A percentile compares a stretch with the other conserved stretches of the same genome.
Evolutionary conservation across 2,797 vertebrate species (phyloP).

Genomic region (Hypotaenidia okinawae): DNA sequence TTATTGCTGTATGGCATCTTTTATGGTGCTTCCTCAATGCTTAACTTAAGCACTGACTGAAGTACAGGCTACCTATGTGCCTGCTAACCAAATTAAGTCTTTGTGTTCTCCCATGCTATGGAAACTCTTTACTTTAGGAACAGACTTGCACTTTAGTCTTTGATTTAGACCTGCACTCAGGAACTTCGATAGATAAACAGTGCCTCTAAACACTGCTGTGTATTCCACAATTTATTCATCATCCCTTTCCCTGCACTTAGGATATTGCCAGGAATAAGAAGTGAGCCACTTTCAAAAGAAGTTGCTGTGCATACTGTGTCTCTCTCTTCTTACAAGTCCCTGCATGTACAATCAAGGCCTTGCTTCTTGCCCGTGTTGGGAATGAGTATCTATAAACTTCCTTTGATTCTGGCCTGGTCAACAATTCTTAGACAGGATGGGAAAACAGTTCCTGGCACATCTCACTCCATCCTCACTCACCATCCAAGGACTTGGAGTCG

Average conservation of each 20-base stretch:
- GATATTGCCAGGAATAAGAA: neutral
- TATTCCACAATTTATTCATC: neutral
- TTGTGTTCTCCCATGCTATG: fast-evolving
- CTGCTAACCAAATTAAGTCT: neutral
- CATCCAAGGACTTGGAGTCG: fast-evolving
- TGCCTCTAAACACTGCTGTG: neutral
- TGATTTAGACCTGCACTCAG: neutral
- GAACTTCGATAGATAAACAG: neutral
- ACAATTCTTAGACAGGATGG: neutral
- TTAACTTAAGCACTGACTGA: neutral
- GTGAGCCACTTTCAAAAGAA: neutral
- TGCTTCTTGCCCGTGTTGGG: neutral
- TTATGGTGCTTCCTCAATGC: neutral
- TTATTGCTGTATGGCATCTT: neutral
- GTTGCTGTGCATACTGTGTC: neutral
- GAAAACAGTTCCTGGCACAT: neutral
- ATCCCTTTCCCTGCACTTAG: neutral
- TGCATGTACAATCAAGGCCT: neutral
- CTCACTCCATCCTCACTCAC: neutral
- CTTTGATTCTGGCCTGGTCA: neutral
- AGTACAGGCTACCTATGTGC: neutral
- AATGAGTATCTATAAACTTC: neutral
- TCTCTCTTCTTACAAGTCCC: neutral
- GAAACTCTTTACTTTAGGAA: neutral
- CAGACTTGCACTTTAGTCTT: neutral